phyloP scores from a whole-genome alignment of 2,888 invertebrate species.

The Spisula solida region DNA sequence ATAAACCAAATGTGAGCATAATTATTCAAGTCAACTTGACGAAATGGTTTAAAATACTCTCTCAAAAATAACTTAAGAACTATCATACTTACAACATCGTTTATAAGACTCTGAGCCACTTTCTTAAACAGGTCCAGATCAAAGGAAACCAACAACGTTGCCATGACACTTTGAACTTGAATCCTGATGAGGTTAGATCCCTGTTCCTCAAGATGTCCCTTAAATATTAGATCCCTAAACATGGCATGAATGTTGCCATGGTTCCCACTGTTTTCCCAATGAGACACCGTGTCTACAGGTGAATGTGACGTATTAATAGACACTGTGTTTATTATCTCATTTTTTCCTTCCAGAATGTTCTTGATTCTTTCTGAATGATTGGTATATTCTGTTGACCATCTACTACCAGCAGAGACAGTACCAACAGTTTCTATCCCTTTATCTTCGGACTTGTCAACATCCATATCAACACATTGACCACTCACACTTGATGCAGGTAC shows the following conservation, averaged over 20 bases:
- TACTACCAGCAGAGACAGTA: background rate
- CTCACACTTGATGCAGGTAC: background rate
- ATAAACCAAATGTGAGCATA: too few species aligned
- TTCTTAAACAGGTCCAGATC: slow-evolving; percentile 66
- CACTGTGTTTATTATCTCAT: background rate
- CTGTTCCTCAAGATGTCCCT: slow-evolving; percentile 53
- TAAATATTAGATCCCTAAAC: slow-evolving; percentile 57
- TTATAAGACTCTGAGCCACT: slow-evolving; percentile 58
- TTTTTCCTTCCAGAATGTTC: background rate
- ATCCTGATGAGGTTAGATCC: slow-evolving; percentile 55
- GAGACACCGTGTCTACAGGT: too few species aligned
- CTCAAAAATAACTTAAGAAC: background rate
- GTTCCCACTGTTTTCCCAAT: slow-evolving; percentile 3
- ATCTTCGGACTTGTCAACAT: background rate
- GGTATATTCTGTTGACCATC: background rate
- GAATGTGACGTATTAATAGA: background rate
- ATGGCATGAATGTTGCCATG: slow-evolving; percentile 41
- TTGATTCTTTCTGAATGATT: background rate
- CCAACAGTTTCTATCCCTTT: background rate
- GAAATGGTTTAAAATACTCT: too few species aligned
- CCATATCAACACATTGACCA: background rate
- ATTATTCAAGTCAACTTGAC: too few species aligned
- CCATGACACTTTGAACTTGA: slow-evolving; percentile 69
- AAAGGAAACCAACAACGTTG: slow-evolving; percentile 64
- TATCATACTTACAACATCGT: slow-evolving; percentile 60